Base-by-base conservation (phyloP, 2,113 vertebrate genomes). In the Physeter macrocephalus region DNA sequence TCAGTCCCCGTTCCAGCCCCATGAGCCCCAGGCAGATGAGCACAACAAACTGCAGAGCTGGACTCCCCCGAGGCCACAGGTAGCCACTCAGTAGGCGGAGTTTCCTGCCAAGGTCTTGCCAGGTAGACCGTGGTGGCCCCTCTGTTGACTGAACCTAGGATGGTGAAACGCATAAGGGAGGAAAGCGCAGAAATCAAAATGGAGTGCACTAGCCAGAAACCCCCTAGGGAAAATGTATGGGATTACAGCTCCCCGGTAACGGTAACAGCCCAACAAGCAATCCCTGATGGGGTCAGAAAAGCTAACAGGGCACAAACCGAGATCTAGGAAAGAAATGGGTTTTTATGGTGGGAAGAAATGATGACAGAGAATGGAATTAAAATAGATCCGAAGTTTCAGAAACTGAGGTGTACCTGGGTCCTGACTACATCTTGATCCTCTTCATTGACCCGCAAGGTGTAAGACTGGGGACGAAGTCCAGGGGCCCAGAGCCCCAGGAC, bases 401-500 rank as follows among this genome's bases (percentile, higher is more conserved):
- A 66, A 62, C 29, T 0, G 1, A 91, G 69, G 82, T 91, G 86
- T 96, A 99, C 99, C 99, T 99, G 99, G 49, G 95, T 98, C 71
- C 98, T 98, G 96, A 99, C 99, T 49, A 99, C 98, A 0, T 99
- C 99, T 3, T 99, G 98, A 90, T 99, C 99, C 2, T 99, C 99
- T 90, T 99, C 99, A 0, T 99, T 99, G 88, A 99, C 98, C 34
- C 99, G 98, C 4, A 99, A 97, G 98, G 99, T 99, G 95, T 99
- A 99, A 8, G 99, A 99, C 95, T 98, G 99, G 75, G 6, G 99
- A 0, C 99, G 99, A 95, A 99, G 98, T 34, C 99, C 99, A 0
- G 99, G 99, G 54, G 99, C 99, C 98, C 98, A 99, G 75, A 99
- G 98, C 31, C 99, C 99, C 66, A 99, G 89, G 93, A 99, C 71